Evolutionary conservation across 2,113 vertebrate species (phyloP).

Genomic region (Tylochromis polylepis): DNA sequence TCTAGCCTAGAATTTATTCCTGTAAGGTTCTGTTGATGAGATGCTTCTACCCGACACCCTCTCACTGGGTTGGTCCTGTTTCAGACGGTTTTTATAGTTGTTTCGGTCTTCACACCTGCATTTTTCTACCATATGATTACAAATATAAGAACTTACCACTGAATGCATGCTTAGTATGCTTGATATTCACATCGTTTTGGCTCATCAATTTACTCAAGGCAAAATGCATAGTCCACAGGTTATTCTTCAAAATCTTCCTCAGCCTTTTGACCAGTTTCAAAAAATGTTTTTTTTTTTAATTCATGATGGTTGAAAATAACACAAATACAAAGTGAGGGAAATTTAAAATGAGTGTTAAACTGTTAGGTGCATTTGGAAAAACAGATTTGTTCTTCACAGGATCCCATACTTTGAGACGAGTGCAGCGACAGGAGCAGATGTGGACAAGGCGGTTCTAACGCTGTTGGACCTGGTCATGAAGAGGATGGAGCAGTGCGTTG

Average conservation of each 20-base stretch:
- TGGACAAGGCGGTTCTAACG: constrained; percentile 85
- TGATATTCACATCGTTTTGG: not conserved
- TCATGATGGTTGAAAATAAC: not conserved
- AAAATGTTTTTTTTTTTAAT: not conserved
- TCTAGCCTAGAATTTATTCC: not conserved
- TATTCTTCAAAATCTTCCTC: not conserved
- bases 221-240: not conserved
- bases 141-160: not conserved
- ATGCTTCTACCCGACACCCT: not conserved
- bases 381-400: constrained; percentile 51
- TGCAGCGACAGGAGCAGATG: constrained; percentile 84
- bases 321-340: not conserved
- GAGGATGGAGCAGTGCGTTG: constrained; percentile 92
- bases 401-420: constrained; percentile 95
- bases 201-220: not conserved
- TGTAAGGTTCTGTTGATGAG: not conserved
- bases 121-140: not conserved
- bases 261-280: not conserved
- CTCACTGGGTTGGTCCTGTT: not conserved
- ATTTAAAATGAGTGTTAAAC: not conserved
- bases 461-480: constrained; percentile 97
- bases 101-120: not conserved
- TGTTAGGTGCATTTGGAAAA: not conserved
- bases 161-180: not conserved
- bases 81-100: not conserved